Evolutionary conservation across 2,113 vertebrate genomes (phyloP).

Genomic region (Lamprotornis superbus): DNA sequence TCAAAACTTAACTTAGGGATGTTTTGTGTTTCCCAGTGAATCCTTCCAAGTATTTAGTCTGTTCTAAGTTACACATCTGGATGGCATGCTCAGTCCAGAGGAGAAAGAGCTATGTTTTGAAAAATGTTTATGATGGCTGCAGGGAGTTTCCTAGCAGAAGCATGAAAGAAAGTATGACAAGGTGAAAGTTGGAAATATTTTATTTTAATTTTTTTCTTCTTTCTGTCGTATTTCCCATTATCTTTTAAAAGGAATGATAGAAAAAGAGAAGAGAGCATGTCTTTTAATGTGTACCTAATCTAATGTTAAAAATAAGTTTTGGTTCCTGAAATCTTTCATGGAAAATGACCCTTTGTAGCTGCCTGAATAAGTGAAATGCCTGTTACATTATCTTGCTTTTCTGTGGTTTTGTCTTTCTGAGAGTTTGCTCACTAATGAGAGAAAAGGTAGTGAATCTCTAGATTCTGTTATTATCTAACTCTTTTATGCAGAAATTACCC

Average conservation of each 20-base stretch:
- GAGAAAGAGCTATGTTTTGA: background rate
- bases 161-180: background rate
- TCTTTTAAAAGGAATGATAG: background rate
- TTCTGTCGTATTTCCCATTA: background rate
- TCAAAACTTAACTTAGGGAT: background rate
- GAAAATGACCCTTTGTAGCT: background rate
- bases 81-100: background rate
- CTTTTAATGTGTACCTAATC: background rate
- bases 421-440: background rate
- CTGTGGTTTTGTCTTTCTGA: background rate
- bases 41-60: background rate
- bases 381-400: background rate
- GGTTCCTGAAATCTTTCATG: background rate
- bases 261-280: background rate
- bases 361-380: background rate
- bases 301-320: background rate
- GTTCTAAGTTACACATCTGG: background rate
- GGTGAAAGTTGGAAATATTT: background rate
- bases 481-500: background rate
- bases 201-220: background rate
- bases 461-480: background rate
- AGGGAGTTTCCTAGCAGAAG: background rate
- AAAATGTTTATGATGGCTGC: background rate
- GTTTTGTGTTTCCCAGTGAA: background rate
- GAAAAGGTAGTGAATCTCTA: background rate